These are phyloP conservation scores for Rambutsinella grinnellia DNA, from an alignment of 2,888 invertebrate species.

Conservation along the genomic window DNA sequence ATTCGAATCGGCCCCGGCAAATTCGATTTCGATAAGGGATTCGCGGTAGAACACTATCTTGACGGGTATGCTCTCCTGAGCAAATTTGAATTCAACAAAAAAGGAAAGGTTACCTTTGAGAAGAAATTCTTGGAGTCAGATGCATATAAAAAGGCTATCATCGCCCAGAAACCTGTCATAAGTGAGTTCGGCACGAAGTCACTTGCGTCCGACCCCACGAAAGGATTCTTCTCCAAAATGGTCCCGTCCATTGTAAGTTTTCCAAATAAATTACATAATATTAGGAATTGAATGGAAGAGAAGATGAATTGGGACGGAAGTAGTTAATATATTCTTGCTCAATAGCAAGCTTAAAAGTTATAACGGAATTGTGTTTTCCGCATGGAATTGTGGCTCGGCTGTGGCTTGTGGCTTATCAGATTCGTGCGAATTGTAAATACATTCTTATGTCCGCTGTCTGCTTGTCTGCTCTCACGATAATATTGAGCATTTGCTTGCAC, in stretches of 20 bases:
- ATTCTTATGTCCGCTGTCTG: too few species aligned
- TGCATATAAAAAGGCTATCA: conserved; percentile 70
- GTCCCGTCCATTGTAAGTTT: conserved; percentile 64
- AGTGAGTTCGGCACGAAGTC: conserved; percentile 72
- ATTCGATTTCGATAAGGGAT: conserved; percentile 69
- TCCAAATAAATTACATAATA: not conserved
- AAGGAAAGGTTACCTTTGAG: conserved; percentile 68
- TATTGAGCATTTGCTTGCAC: too few species aligned
- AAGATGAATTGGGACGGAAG: too few species aligned
- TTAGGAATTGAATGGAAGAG: not conserved
- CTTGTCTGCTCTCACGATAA: too few species aligned
- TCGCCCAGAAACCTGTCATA: conserved; percentile 70
- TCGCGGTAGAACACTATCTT: conserved; percentile 71
- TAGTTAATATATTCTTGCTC: too few species aligned
- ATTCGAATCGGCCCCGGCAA: conserved; percentile 72
- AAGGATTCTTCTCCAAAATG: conserved; percentile 70
- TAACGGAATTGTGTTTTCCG: too few species aligned
- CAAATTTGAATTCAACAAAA: conserved; percentile 69
- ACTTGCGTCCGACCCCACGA: conserved; percentile 71
- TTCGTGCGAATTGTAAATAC: too few species aligned
- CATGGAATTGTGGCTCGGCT: too few species aligned
- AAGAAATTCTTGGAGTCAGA: conserved; percentile 70
- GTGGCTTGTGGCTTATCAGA: too few species aligned
- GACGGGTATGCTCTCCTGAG: conserved; percentile 71
- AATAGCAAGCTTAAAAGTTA: too few species aligned